phyloP scores from a whole-genome alignment of 1,140 invertebrate genomes.

The Geopemphigus sp. region DNA sequence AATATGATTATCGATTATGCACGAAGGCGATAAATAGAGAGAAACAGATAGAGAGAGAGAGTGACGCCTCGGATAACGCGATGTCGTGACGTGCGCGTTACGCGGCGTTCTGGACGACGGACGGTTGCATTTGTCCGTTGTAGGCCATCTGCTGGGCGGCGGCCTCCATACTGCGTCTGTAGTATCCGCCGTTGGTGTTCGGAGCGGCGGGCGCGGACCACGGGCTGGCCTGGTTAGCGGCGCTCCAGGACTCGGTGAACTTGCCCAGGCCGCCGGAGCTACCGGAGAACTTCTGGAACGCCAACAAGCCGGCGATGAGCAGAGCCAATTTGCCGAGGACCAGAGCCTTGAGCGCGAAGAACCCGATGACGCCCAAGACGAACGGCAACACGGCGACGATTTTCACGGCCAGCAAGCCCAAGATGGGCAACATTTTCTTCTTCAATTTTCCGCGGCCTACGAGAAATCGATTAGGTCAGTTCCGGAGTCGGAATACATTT shows the following conservation, averaged over 20 bases:
- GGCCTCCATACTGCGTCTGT: constrained; percentile 57
- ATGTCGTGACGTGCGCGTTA: not conserved
- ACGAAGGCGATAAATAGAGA: not conserved
- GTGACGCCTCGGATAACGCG: too few relatives aligned
- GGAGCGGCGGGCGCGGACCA: constrained; percentile 54
- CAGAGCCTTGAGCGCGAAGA: constrained; percentile 71
- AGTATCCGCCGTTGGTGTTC: constrained; percentile 54
- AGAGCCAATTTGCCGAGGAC: constrained; percentile 74
- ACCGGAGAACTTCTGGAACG: constrained; percentile 66
- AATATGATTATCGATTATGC: not conserved
- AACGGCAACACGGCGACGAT: constrained; percentile 68
- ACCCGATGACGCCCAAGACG: constrained; percentile 66
- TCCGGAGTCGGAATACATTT: too few relatives aligned
- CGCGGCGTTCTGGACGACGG: constrained; percentile 9
- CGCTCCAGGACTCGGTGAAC: constrained; percentile 52
- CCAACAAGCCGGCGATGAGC: constrained; percentile 65
- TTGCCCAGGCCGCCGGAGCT: constrained; percentile 54
- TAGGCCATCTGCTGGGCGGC: constrained; percentile 65
- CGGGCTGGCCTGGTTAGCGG: constrained; percentile 51
- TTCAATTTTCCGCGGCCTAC: constrained; percentile 71
- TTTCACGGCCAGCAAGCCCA: constrained; percentile 67
- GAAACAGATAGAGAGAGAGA: not conserved
- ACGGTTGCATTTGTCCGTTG: constrained; percentile 57
- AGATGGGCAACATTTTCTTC: constrained; percentile 66
- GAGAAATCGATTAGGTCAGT: constrained; percentile 22